Percentiles rank a stretch among this genome's conserved stretches.
Evolutionary conservation across 2,113 vertebrate genomes (phyloP).

Genomic region (Proteles cristata): DNA sequence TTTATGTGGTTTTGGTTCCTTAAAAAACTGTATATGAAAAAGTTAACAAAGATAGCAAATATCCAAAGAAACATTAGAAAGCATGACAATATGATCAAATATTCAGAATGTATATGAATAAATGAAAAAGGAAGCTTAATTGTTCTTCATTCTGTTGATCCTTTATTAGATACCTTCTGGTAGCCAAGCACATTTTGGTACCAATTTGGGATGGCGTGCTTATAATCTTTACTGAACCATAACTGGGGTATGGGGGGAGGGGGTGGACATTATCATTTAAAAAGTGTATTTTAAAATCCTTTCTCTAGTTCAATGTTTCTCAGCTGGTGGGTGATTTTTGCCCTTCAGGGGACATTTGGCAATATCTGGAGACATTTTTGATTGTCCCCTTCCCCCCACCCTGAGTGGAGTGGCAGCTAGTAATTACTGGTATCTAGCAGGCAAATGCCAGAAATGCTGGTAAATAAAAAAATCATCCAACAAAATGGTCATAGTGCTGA

Average conservation of each 20-base stretch:
- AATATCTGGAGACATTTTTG: not conserved
- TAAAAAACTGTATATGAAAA: not conserved
- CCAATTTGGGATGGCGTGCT: not conserved
- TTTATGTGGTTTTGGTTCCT: not conserved
- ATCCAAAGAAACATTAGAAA: not conserved
- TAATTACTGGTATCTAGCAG: not conserved
- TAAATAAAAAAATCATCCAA: not conserved
- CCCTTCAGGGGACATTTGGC: not conserved
- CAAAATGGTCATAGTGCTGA: not conserved
- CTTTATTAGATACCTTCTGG: not conserved
- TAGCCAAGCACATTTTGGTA: not conserved
- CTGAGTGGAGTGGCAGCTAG: accelerated
- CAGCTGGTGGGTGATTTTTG: not conserved
- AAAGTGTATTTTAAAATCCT: not conserved
- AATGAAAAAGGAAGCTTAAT: not conserved
- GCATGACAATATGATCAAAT: not conserved
- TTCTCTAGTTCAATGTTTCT: not conserved
- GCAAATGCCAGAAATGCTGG: not conserved
- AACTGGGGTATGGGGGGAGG: not conserved
- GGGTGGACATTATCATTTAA: not conserved
- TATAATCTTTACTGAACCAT: not conserved
- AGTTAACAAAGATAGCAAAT: not conserved
- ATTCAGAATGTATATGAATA: not conserved
- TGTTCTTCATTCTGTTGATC: not conserved
- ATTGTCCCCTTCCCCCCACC: not conserved